Percentiles rank a stretch among this genome's conserved stretches.
These are phyloP conservation scores for Tetranychus urticae DNA, from an alignment of 1,140 invertebrate species.

Conservation along the genomic window DNA sequence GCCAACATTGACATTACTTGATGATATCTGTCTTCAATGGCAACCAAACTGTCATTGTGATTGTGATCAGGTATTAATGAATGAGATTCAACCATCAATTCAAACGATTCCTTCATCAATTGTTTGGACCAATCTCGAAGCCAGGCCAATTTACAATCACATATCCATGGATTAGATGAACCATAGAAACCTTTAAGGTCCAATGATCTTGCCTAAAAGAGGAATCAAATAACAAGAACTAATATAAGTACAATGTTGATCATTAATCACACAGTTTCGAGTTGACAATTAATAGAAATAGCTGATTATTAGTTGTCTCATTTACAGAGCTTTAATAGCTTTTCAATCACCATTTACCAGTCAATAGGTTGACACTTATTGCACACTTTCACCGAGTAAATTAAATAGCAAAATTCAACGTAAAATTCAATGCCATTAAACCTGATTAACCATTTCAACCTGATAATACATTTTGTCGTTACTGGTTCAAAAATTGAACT, in stretches of 20 bases:
- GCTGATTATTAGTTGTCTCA: too few relatives aligned
- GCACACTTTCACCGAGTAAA: too few relatives aligned
- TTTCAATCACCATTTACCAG: too few relatives aligned
- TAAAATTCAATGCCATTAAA: too few relatives aligned
- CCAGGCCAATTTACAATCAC: constrained; percentile 1
- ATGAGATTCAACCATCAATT: not conserved
- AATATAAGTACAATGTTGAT: not conserved
- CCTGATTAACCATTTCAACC: too few relatives aligned
- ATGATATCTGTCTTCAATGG: not conserved
- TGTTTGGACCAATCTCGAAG: not conserved
- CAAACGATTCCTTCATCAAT: not conserved
- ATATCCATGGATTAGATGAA: not conserved
- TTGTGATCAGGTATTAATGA: not conserved
- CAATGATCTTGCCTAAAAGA: not conserved
- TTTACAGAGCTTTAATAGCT: too few relatives aligned
- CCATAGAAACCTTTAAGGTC: not conserved
- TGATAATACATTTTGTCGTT: too few relatives aligned
- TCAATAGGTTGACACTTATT: too few relatives aligned
- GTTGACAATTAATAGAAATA: too few relatives aligned
- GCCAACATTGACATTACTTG: not conserved
- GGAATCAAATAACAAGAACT: too few relatives aligned
- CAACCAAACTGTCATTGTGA: not conserved
- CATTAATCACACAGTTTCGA: not conserved
- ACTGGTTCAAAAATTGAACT: too few relatives aligned
- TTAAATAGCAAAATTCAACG: too few relatives aligned